Evolutionary conservation across 2,888 invertebrate species (phyloP).

Genomic region (Archips crataeganus): DNA sequence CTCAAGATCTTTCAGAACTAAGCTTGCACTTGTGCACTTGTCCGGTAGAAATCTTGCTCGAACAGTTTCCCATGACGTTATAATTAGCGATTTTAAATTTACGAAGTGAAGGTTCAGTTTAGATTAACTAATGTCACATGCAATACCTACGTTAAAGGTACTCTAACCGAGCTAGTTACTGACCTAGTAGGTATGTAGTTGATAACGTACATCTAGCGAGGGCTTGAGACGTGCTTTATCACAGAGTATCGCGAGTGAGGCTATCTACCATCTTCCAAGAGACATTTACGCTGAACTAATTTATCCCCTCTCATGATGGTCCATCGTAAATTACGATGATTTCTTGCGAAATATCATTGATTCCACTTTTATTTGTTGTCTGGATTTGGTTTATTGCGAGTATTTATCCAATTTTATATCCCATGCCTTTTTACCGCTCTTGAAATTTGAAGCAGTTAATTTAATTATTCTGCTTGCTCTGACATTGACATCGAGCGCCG

Average conservation of each 20-base stretch:
- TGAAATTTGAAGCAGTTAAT: slow-evolving; percentile 23
- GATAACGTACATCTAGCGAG: slow-evolving; percentile 52
- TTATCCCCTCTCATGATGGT: slow-evolving; percentile 45
- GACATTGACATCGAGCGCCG: slow-evolving; percentile 27
- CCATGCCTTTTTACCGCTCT: slow-evolving; percentile 2
- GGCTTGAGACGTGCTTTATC: slow-evolving; percentile 76
- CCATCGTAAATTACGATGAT: not conserved
- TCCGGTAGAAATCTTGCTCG: slow-evolving; percentile 22
- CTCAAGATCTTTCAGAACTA: slow-evolving; percentile 54
- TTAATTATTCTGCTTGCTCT: slow-evolving; percentile 22
- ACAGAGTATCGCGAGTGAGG: slow-evolving; percentile 51
- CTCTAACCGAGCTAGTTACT: slow-evolving; percentile 46
- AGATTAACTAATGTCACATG: slow-evolving; percentile 48
- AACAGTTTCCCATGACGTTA: slow-evolving; percentile 43
- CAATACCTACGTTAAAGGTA: slow-evolving; percentile 50
- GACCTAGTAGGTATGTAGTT: slow-evolving; percentile 53
- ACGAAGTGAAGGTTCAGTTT: slow-evolving; percentile 56
- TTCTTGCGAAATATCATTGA: not conserved
- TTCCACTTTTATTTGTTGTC: not conserved
- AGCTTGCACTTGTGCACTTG: slow-evolving; percentile 44
- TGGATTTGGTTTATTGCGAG: not conserved
- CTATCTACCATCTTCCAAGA: slow-evolving; percentile 62
- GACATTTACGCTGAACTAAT: slow-evolving; percentile 65
- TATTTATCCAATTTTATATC: not conserved
- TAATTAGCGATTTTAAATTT: slow-evolving; percentile 54